These are phyloP conservation scores for Drosophila subsilvestris DNA, from an alignment of 2,888 invertebrate genomes.

Conservation along the genomic window DNA sequence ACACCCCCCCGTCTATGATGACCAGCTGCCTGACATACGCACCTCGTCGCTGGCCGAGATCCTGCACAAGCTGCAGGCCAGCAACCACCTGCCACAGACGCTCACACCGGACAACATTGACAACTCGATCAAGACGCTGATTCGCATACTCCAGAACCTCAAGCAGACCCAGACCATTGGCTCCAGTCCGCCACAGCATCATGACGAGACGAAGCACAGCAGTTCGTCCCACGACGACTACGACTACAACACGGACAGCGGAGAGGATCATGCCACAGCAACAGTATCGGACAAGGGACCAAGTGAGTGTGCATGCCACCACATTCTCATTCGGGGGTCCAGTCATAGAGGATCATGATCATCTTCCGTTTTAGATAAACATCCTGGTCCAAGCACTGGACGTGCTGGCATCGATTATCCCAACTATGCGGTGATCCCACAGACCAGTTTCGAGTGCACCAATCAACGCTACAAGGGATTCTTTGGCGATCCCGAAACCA, in stretches of 20 bases:
- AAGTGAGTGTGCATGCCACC: constrained; percentile 58
- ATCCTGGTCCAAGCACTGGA: constrained; percentile 85
- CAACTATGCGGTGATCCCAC: constrained; percentile 89
- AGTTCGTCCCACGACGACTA: constrained; percentile 64
- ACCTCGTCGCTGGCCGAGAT: constrained; percentile 86
- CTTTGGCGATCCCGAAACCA: constrained; percentile 94
- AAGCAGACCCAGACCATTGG: constrained; percentile 85
- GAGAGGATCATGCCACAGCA: constrained; percentile 56
- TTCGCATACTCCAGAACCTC: constrained; percentile 89
- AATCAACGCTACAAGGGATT: constrained; percentile 95
- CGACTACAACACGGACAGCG: constrained; percentile 76
- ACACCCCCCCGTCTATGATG: constrained; percentile 48
- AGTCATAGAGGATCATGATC: not conserved
- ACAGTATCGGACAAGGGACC: constrained; percentile 55
- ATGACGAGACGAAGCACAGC: constrained; percentile 70
- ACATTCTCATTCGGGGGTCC: not conserved
- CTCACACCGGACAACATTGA: constrained; percentile 91
- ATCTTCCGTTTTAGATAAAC: constrained; percentile 68
- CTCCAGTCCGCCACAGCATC: constrained; percentile 81
- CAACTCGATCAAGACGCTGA: constrained; percentile 90
- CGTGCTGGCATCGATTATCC: constrained; percentile 92
- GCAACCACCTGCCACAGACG: constrained; percentile 90
- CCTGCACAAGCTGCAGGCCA: constrained; percentile 89
- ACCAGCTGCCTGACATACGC: constrained; percentile 82
- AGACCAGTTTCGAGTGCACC: constrained; percentile 91